Base-by-base conservation (phyloP, 37 sponge, comb jelly and placozoan species). In the Tethya wilhelma region DNA sequence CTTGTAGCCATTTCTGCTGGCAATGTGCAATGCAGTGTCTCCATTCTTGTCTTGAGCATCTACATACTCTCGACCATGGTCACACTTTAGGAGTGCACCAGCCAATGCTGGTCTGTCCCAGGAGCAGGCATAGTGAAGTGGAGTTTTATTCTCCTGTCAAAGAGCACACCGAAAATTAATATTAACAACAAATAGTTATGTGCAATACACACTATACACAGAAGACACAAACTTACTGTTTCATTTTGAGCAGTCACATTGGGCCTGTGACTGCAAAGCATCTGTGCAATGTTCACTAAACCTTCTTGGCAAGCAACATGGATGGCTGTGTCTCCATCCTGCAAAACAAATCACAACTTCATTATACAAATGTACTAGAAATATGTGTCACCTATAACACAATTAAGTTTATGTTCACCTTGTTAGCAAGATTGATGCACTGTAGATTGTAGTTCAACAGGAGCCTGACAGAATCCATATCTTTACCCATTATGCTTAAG, bases 51-150 rank as follows among this genome's bases (percentile, higher is more conserved):
- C 75, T 60, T 75, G 75, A 6, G 75, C 59, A 59, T 58, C 42
- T 60, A 75, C 59, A 29, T 41, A 39, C 59, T 19, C 33, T 33
- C 36, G 12, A 7, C 38, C 9, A 38, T 3, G 5, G 33, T 73
- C 58, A 34, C 58, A 56, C 22, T 44, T n/a, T 23, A 92, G 59
- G 25, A 92, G 85, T 4, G 81, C 30, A 23, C 44, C 38, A 43
- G 71, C 79, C n/a, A 60, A 49, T 22, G 38, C 66, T 2, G 38
- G 1, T 2, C 67, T 64, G 2, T 64, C 64, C 22, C 63, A 9
- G 40, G 30, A 23, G 4, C 66, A 62, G 67, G 93, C 93, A 42
- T 38, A 38, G 69, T 92, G 89, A 7, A 92, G 59, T 14, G 93
- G 85, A 63, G 85, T 88, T 26, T 75, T 75, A 26, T 39, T 14